Evolutionary conservation across 2,888 invertebrate genomes (phyloP), one percentile per base, ranked within the genome.

Genomic region (Cataglyphis albicans): DNA sequence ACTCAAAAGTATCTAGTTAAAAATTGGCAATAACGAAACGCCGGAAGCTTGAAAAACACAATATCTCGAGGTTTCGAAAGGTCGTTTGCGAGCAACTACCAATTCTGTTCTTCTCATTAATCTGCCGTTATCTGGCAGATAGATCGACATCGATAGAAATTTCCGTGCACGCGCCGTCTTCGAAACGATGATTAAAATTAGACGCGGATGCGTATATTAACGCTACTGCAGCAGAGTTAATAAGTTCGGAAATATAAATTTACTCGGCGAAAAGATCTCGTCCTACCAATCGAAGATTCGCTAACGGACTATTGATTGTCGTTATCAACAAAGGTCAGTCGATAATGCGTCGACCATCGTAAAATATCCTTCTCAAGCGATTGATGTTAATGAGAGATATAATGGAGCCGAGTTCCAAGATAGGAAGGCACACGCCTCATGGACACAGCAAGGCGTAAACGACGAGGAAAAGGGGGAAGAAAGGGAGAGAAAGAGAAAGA

Each of bases 101-200:
- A 78, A 88, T 87, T 81, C 72, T n/a, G 52, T 52, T 70, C 65
- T 52, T n/a, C 68, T 89, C 90, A 90, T 91, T 90, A 91, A 90
- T 91, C 88, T 89, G 70, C 76, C 73, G 86, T 90, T 91, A 91
- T 91, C 91, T 86, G 85, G 82, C 82, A 90, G 90, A 86, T 87
- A 65, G 84, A 91, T 91, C 90, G 83, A 80, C 70, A 78, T 87
- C 84, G 91, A 90, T 90, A 90, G 88, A 90, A 86, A 89, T 90
- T 91, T 89, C 86, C 84, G 65, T 73, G 59, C 38, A 48, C 70
- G 64, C n/a, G 72, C 82, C 59, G 76, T 73, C 81, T 61, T 63
- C 81, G 59, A 21, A 44, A 44, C 57, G 72, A 61, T 68, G 70
- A 73, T 82, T 84, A 83, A 88, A 90, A 82, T 90, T 90, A 87